Evolutionary conservation across 2,888 invertebrate genomes (phyloP).

Genomic region (Tenthredo amoena): DNA sequence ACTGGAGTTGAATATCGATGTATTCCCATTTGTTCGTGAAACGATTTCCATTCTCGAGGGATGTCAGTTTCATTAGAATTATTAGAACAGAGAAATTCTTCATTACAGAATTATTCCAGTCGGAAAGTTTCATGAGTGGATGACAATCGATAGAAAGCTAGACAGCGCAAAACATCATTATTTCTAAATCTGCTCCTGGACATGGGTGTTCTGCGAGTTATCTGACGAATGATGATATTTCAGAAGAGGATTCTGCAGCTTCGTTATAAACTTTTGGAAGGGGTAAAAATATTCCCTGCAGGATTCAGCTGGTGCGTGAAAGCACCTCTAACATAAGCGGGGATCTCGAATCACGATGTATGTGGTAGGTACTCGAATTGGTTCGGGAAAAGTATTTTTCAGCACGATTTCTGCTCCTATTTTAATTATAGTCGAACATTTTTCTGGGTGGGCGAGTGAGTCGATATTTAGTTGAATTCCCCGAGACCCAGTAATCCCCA

Average conservation of each 20-base stretch:
- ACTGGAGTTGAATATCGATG: not conserved
- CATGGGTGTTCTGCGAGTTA: not conserved
- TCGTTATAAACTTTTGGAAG: not conserved
- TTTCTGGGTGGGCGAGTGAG: not conserved
- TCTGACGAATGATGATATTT: not conserved
- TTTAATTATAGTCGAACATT: not conserved
- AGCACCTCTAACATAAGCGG: not conserved
- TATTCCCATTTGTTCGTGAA: not conserved
- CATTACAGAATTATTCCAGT: not conserved
- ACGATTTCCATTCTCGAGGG: not conserved
- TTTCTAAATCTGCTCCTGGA: not conserved
- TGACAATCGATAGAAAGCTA: not conserved
- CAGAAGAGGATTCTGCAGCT: not conserved
- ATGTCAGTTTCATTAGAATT: not conserved
- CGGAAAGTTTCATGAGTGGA: not conserved
- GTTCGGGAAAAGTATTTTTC: conserved; percentile 15
- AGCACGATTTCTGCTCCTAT: not conserved
- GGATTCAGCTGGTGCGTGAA: not conserved
- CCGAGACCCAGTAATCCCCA: not conserved
- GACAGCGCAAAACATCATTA: not conserved
- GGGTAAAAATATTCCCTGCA: not conserved
- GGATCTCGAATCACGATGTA: not conserved
- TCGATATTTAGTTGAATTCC: not conserved
- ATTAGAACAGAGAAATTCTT: not conserved
- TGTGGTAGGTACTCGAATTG: not conserved